Percentiles rank a stretch among this genome's conserved stretches.
Evolutionary conservation across 2,888 invertebrate species (phyloP).

Genomic region (Galerucella pusilla): DNA sequence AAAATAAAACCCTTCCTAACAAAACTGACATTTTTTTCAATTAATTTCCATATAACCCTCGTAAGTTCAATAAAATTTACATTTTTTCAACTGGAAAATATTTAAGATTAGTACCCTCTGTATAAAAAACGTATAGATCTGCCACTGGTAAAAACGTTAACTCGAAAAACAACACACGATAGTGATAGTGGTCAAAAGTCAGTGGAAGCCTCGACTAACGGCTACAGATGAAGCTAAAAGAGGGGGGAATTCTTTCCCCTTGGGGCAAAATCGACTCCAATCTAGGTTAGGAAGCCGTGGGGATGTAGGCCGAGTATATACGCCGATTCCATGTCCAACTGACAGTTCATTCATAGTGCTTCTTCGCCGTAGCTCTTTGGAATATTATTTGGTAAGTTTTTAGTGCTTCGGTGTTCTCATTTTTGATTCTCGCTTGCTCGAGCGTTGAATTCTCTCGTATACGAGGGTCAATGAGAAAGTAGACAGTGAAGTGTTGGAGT

Average conservation of each 20-base stretch:
- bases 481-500: slow-evolving; percentile 17
- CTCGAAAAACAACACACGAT: slow-evolving; percentile 43
- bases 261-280: slow-evolving; percentile 50
- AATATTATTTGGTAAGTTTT: slow-evolving; percentile 43
- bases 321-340: slow-evolving; percentile 54
- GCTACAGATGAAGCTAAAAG: slow-evolving; percentile 27
- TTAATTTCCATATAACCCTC: too few species aligned
- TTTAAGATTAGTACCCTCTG: too few species aligned
- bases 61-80: too few species aligned
- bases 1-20: too few species aligned
- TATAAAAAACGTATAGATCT: neutral
- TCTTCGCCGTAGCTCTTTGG: slow-evolving; percentile 51
- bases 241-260: slow-evolving; percentile 49
- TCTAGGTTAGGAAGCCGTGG: slow-evolving; percentile 64
- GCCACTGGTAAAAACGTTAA: slow-evolving; percentile 11
- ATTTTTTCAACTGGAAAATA: too few species aligned
- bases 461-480: slow-evolving; percentile 15
- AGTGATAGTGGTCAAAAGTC: slow-evolving; percentile 57
- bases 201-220: slow-evolving; percentile 43
- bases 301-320: slow-evolving; percentile 66
- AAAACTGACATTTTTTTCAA: too few species aligned
- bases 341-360: slow-evolving; percentile 60
- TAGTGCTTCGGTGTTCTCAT: slow-evolving; percentile 7
- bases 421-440: slow-evolving; percentile 25
- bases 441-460: slow-evolving; percentile 38